Evolutionary conservation across 2,888 invertebrate genomes (phyloP).

Genomic region (Fabriciana adippe): DNA sequence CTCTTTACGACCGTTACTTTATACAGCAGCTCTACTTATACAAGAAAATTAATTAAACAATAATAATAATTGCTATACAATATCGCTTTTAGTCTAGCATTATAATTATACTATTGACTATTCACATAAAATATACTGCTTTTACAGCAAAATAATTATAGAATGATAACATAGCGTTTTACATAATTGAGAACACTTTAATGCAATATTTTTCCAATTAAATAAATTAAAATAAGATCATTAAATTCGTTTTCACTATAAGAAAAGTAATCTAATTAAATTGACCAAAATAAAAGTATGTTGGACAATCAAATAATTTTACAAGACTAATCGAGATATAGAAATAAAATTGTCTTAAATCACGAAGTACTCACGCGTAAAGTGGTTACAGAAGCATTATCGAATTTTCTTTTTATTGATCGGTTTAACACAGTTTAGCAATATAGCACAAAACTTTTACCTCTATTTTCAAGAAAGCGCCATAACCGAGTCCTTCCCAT

Average conservation of each 20-base stretch:
- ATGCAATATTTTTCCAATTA: no score
- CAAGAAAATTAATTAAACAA: slow-evolving; percentile 4
- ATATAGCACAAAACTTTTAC: slow-evolving; percentile 65
- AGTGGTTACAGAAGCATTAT: slow-evolving; percentile 60
- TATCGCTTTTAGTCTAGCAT: background rate
- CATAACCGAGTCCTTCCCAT: slow-evolving; percentile 9
- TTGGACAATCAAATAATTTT: slow-evolving; percentile 31
- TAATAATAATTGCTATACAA: background rate
- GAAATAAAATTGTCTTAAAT: slow-evolving; percentile 59
- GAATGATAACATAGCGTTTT: no score
- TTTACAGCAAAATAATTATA: no score
- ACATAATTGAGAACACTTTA: no score
- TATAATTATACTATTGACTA: slow-evolving; percentile 1
- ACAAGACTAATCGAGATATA: slow-evolving; percentile 44
- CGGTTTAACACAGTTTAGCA: slow-evolving; percentile 64
- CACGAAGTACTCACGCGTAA: slow-evolving; percentile 75
- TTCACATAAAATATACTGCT: background rate
- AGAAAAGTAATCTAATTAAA: slow-evolving; percentile 2
- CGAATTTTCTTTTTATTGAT: slow-evolving; percentile 65
- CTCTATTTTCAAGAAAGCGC: slow-evolving; percentile 52
- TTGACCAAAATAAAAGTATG: slow-evolving; percentile 23
- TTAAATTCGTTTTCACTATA: background rate
- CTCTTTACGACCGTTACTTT: slow-evolving; percentile 1
- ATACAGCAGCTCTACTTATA: background rate
- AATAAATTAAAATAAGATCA: background rate